Percentiles rank a stretch among this genome's conserved stretches.
phyloP scores from a whole-genome alignment of 2,113 vertebrate species.

The Pelusios castaneus region DNA sequence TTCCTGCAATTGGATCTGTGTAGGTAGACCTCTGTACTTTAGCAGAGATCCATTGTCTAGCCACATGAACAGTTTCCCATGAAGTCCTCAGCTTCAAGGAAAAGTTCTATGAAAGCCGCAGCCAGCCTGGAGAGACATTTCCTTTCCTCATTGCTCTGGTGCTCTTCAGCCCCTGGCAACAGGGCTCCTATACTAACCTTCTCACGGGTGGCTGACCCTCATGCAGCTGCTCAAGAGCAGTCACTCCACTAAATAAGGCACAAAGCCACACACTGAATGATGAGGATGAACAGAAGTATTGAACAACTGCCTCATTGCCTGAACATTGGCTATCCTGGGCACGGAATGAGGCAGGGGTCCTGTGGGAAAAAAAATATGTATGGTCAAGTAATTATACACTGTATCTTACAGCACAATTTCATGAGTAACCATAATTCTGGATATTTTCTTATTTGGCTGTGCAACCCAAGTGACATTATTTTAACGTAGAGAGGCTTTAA shows the following conservation, averaged over 20 bases:
- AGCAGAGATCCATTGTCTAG: not conserved
- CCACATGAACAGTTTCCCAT: not conserved
- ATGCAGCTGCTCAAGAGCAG: not conserved
- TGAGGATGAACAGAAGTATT: not conserved
- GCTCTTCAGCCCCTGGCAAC: not conserved
- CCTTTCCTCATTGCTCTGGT: not conserved
- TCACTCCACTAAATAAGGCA: not conserved
- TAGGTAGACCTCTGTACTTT: not conserved
- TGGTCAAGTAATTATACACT: not conserved
- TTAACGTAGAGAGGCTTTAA: not conserved
- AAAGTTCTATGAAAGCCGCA: not conserved
- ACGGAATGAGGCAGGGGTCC: not conserved
- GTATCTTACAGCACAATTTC: not conserved
- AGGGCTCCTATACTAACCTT: not conserved
- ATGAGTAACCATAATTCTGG: not conserved
- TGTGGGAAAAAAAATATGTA: not conserved
- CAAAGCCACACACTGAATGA: not conserved
- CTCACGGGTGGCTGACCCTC: not conserved
- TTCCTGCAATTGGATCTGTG: constrained; percentile 40
- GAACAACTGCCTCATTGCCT: not conserved
- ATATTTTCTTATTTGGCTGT: not conserved
- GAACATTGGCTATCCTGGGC: not conserved
- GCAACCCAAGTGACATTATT: not conserved
- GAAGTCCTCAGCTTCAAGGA: not conserved
- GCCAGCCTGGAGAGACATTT: not conserved